Conservation (phyloP, 2,888 invertebrate genomes). For the Eristalinus sepulchralis region DNA sequence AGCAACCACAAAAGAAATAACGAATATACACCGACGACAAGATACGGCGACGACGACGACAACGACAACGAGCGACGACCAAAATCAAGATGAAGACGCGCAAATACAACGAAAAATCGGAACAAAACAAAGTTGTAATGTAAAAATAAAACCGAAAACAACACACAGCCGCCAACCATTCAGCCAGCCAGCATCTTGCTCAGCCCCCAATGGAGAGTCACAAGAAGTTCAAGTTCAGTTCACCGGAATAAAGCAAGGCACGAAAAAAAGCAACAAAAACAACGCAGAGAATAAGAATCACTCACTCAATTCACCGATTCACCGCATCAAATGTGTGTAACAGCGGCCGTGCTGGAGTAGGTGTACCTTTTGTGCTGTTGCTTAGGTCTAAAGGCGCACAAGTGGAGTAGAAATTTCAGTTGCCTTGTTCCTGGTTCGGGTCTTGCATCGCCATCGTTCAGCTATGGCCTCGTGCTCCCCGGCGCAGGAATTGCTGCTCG, state of each 20-base stretch:
- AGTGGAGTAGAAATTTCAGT: constrained; percentile 38
- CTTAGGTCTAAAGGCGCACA: constrained; percentile 32
- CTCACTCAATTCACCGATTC: constrained; percentile 58
- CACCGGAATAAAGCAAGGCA: constrained; percentile 34
- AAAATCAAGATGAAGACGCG: constrained; percentile 65
- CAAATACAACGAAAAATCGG: constrained; percentile 67
- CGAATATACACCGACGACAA: constrained; percentile 7
- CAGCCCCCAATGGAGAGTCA: constrained; percentile 70
- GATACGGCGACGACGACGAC: not conserved
- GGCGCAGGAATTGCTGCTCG: not conserved
- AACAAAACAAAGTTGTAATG: constrained; percentile 71
- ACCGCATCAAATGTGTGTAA: constrained; percentile 33
- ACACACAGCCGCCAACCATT: constrained; percentile 45
- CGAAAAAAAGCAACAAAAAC: too few relatives aligned
- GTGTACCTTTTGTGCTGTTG: constrained; percentile 17
- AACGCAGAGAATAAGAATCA: constrained; percentile 45
- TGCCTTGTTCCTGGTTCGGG: constrained; percentile 5
- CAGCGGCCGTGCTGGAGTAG: not conserved
- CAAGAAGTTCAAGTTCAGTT: constrained; percentile 72
- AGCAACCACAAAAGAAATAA: constrained; percentile 41
- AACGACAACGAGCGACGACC: constrained; percentile 20
- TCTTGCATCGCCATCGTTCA: not conserved
- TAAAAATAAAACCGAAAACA: constrained; percentile 67
- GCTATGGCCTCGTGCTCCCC: not conserved
- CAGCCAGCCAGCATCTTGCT: constrained; percentile 38